Percentiles rank a stretch among this genome's conserved stretches.
phyloP scores from a whole-genome alignment of 2,797 vertebrate genomes.

The Spinus pinus region DNA sequence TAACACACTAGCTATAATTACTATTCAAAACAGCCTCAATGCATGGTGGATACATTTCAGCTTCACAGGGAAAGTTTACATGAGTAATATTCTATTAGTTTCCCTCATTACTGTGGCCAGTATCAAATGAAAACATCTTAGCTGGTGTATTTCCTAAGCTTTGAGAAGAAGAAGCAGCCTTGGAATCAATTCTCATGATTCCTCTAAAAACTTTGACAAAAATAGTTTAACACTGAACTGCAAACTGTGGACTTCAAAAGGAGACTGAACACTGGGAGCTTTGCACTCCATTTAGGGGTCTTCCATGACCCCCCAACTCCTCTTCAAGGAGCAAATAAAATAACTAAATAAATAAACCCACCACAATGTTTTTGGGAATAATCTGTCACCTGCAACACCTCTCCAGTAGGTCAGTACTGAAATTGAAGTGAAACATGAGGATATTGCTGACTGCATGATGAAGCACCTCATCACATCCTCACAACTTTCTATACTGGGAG shows the following conservation, averaged over 20 bases:
- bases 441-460: background rate
- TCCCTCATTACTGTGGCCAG: background rate
- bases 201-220: background rate
- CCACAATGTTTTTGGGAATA: background rate
- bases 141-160: background rate
- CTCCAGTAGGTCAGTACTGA: background rate
- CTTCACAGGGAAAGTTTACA: background rate
- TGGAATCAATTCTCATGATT: background rate
- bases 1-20: background rate
- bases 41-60: background rate
- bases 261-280: background rate
- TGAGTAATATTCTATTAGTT: background rate
- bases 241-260: background rate
- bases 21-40: background rate
- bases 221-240: background rate
- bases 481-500: background rate
- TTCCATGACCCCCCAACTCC: background rate
- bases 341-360: background rate
- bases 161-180: background rate
- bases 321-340: background rate
- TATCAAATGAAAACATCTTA: background rate
- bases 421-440: background rate
- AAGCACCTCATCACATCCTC: background rate
- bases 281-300: background rate
- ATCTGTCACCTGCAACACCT: background rate